Evolutionary conservation across 1,140 invertebrate species (phyloP).

Genomic region (Drosophila tani): DNA sequence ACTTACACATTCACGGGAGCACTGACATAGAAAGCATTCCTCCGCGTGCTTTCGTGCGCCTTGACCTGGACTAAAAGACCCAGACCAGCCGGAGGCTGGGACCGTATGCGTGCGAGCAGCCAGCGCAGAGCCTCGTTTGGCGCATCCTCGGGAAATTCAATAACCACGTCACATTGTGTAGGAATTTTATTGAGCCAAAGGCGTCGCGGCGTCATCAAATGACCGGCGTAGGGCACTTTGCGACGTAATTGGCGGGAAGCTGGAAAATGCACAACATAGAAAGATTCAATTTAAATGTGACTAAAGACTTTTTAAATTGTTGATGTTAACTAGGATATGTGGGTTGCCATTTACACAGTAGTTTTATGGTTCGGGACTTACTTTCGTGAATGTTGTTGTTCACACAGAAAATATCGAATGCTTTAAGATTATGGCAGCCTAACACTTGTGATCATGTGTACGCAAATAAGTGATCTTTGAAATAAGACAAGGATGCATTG

Average conservation of each 20-base stretch:
- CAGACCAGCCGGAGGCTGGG: constrained; percentile 82
- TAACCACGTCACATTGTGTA: constrained; percentile 93
- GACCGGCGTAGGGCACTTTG: constrained; percentile 90
- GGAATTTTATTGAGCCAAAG: constrained; percentile 91
- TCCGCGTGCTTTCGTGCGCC: constrained; percentile 88
- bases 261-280: constrained; percentile 79
- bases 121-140: constrained; percentile 94
- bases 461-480: too few relatives aligned
- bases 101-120: constrained; percentile 92
- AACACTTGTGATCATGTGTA: too few relatives aligned
- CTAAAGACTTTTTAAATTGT: background rate
- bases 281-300: constrained; percentile 6
- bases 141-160: constrained; percentile 91
- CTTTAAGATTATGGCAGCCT: too few relatives aligned
- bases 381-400: background rate
- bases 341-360: background rate
- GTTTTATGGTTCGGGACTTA: background rate
- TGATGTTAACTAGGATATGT: background rate
- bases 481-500: too few relatives aligned
- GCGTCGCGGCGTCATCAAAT: constrained; percentile 90
- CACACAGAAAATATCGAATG: too few relatives aligned
- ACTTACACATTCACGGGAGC: constrained; percentile 92
- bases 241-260: constrained; percentile 89
- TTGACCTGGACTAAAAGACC: constrained; percentile 84
- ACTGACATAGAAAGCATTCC: constrained; percentile 96